These are phyloP conservation scores for Cetoscarus ocellatus DNA, from an alignment of 2,797 vertebrate genomes.

Conservation along the genomic window DNA sequence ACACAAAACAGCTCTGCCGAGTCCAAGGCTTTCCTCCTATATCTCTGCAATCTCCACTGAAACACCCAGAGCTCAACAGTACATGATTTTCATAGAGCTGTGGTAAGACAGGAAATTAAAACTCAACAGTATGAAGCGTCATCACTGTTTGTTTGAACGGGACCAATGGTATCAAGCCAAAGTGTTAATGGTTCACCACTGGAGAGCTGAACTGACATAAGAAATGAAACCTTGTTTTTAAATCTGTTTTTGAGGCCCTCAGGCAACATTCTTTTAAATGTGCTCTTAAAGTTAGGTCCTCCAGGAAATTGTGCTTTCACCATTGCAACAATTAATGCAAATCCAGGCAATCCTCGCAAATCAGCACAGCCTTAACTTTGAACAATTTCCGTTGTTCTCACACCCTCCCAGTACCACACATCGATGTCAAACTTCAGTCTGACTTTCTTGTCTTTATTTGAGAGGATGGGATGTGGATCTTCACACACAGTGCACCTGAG, in stretches of 20 bases:
- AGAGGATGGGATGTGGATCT: too few species aligned
- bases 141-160: conserved; percentile 30
- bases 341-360: too few species aligned
- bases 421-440: too few species aligned
- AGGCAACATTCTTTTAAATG: conserved; percentile 8
- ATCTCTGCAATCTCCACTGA: conserved; percentile 24
- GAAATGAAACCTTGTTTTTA: conserved; percentile 27
- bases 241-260: conserved; percentile 21
- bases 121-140: conserved; percentile 5
- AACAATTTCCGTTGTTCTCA: too few species aligned
- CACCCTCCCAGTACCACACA: too few species aligned
- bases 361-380: too few species aligned
- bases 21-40: conserved; percentile 30
- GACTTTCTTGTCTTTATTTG: too few species aligned
- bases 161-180: conserved; percentile 26
- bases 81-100: conserved; percentile 19
- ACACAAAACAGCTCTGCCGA: conserved; percentile 39
- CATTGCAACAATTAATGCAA: too few species aligned
- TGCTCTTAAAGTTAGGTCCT: too few species aligned
- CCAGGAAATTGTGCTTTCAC: too few species aligned
- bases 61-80: conserved; percentile 37
- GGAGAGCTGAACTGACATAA: not conserved
- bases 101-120: conserved; percentile 36
- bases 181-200: conserved; percentile 18
- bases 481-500: too few species aligned